Base-by-base conservation (phyloP, 1,140 invertebrate species). In the Calephelis nemesis region DNA sequence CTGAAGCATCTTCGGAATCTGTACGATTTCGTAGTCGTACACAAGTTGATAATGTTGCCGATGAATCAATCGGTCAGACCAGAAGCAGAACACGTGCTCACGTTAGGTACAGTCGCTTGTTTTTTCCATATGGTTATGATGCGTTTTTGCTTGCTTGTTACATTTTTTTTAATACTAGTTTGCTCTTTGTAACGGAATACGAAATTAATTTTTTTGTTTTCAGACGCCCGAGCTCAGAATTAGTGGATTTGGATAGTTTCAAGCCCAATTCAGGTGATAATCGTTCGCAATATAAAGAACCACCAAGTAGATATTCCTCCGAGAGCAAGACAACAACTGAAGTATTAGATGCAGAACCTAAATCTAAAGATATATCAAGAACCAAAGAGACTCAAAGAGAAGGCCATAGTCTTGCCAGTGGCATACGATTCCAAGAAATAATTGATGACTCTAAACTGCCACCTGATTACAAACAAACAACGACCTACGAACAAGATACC, bases 241-340 rank as follows among this genome's bases (percentile, higher is more conserved):
- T 96, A 12, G 95, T 97, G 0, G 96, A 97, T 82, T 95, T 95
- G 70, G 95, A 94, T 65, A 96, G 94, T 67, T 97, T 97, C 85
- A 95, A 96, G 70, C 96, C 95, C 0, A 94, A 96, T 74, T 94
- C 91, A 12, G 90, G 90, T 65, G 91, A 91, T 63, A 88, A 88
- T 47, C 88, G 89, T 5, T 81, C 84, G 15, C 89, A 89, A 60
- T 90, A 92, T 72, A 92, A 90, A 75, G 89, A 91, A 74, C 82
- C 76, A 52, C 87, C 88, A 39, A 79, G 76, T 5, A 84, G 86
- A 71, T 91, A 90, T 75, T 88, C 86, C 11, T 82, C 85, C 40
- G 87, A 91, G 76, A 84, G 77, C 54, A 84, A 81, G 72, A 87
- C 84, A 15, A 85, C 83, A 11, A 87, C 85, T 52, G 85, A 91